Evolutionary conservation across 2,113 vertebrate genomes (phyloP).

Genomic region (Panthera leo): DNA sequence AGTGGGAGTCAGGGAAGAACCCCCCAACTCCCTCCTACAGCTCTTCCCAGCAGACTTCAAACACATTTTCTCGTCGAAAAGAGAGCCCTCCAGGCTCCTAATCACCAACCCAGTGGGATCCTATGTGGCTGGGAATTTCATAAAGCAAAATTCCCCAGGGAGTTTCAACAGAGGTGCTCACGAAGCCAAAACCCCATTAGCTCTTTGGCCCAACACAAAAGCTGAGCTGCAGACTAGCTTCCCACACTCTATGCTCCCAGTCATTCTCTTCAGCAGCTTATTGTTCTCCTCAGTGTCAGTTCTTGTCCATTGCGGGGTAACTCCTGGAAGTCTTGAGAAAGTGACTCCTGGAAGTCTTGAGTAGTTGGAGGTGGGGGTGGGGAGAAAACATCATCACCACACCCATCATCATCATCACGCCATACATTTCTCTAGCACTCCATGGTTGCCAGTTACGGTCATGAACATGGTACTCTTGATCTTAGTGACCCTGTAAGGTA

Average conservation of each 20-base stretch:
- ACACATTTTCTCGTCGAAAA: background rate
- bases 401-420: background rate
- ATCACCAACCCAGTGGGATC: constrained; percentile 27
- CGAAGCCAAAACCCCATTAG: constrained; percentile 68
- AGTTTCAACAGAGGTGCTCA: constrained; percentile 74
- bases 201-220: constrained; percentile 63
- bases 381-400: background rate
- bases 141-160: constrained; percentile 76
- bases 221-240: constrained; percentile 27
- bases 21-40: background rate
- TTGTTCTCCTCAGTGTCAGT: background rate
- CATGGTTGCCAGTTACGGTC: background rate
- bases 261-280: background rate
- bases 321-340: background rate
- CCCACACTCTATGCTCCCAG: constrained; percentile 14
- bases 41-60: constrained; percentile 56
- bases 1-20: background rate
- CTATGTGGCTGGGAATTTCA: constrained; percentile 71
- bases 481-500: background rate
- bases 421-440: background rate
- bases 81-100: constrained; percentile 35
- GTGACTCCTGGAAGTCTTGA: background rate
- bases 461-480: background rate
- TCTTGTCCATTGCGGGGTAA: background rate
- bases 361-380: background rate